Percentiles rank a stretch among this genome's conserved stretches.
Conservation (phyloP, 2,113 vertebrate species). For the Hemichromis elongatus region DNA sequence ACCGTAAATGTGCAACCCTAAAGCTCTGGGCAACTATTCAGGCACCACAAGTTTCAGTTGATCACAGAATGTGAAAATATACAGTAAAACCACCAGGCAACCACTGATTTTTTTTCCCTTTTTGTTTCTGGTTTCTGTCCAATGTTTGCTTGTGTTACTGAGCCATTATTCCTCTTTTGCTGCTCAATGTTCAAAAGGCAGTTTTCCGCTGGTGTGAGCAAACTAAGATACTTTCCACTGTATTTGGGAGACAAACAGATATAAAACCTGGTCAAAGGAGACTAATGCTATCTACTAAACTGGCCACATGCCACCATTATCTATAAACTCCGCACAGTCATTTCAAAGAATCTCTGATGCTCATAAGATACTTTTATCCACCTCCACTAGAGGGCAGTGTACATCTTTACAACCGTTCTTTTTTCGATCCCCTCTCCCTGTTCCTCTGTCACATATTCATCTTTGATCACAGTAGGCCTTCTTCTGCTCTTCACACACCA, state of each 20-base stretch:
- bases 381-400: constrained; percentile 59
- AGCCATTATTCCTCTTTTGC: neutral
- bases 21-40: neutral
- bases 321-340: neutral
- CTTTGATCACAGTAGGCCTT: neutral
- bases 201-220: neutral
- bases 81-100: neutral
- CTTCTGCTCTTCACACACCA: neutral
- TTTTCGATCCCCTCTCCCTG: neutral
- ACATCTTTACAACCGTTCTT: constrained; percentile 3
- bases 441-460: neutral
- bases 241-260: neutral
- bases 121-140: neutral
- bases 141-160: neutral
- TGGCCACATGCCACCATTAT: neutral
- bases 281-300: neutral
- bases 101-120: neutral
- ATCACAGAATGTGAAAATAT: neutral
- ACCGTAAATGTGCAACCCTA: neutral
- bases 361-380: neutral
- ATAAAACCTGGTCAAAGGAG: neutral
- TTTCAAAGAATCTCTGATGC: neutral
- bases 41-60: neutral
- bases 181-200: neutral
- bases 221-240: neutral